phyloP scores from a whole-genome alignment of 2,113 vertebrate species.

The Gracilinanus agilis region DNA sequence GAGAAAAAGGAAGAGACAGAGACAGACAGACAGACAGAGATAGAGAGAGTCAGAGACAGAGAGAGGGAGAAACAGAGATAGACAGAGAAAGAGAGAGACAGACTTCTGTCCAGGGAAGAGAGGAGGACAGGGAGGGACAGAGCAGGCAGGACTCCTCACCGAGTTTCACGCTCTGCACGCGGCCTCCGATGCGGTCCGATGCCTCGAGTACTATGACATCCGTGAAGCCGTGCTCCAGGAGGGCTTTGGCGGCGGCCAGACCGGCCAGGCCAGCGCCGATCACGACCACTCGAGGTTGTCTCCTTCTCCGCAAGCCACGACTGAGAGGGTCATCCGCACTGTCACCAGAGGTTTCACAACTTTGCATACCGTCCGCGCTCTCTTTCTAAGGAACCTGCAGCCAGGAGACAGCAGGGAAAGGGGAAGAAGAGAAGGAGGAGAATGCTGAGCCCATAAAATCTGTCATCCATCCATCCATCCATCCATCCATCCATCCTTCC shows the following conservation, averaged over 20 bases:
- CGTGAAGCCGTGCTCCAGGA: slow-evolving; percentile 95
- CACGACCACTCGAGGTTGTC: slow-evolving; percentile 98
- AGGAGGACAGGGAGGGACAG: fast-evolving
- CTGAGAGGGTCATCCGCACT: slow-evolving; percentile 99
- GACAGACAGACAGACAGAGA: too few species aligned
- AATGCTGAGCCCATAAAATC: background rate
- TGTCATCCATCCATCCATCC: background rate
- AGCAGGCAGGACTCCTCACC: slow-evolving; percentile 85
- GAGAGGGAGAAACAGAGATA: too few species aligned
- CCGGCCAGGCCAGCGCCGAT: slow-evolving; percentile 97
- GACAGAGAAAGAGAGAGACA: too few species aligned
- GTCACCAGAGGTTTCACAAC: slow-evolving; percentile 99
- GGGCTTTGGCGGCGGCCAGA: slow-evolving; percentile 93
- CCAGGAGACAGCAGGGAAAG: too few species aligned
- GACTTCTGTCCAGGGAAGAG: background rate
- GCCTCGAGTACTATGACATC: slow-evolving; percentile 98
- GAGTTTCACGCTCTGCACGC: slow-evolving; percentile 95
- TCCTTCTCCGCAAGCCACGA: slow-evolving; percentile 93
- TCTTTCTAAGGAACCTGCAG: slow-evolving; percentile 91
- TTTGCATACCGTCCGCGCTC: slow-evolving; percentile 99
- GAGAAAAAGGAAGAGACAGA: too few species aligned
- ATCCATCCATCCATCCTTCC: too few species aligned
- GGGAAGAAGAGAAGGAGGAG: background rate
- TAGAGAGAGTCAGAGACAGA: too few species aligned
- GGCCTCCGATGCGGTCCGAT: slow-evolving; percentile 94